A percentile compares a stretch with the other conserved stretches of the same genome.
phyloP scores from a whole-genome alignment of 2,888 invertebrate species.

The Euzetes globulus region DNA sequence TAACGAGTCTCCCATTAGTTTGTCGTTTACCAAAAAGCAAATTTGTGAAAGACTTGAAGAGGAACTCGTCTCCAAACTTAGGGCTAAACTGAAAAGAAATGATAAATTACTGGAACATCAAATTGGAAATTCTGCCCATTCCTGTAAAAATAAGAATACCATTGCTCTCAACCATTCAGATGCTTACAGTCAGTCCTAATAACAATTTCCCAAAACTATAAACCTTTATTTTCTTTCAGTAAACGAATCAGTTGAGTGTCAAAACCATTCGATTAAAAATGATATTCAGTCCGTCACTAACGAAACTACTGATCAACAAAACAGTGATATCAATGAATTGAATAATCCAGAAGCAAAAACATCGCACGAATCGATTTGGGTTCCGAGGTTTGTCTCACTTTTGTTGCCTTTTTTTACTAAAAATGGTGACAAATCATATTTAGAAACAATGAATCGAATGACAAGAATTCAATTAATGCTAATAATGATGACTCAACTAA shows the following conservation, averaged over 20 bases:
- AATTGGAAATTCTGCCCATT: not conserved
- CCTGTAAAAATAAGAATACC: not conserved
- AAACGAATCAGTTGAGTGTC: not conserved
- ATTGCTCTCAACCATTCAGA: not conserved
- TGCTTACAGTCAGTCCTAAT: not conserved
- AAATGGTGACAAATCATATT: not conserved
- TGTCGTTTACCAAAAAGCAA: slow-evolving; percentile 56
- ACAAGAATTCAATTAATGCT: not conserved
- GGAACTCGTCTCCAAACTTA: slow-evolving; percentile 51
- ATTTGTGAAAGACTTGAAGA: slow-evolving; percentile 62
- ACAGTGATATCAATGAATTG: not conserved
- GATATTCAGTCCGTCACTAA: not conserved
- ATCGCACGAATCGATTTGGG: slow-evolving; percentile 9
- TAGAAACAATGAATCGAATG: not conserved
- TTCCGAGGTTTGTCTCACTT: not conserved
- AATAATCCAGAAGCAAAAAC: not conserved
- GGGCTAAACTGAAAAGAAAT: slow-evolving; percentile 13
- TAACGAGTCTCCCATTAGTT: slow-evolving; percentile 46
- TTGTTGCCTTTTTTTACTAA: not conserved
- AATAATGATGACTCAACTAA: not conserved
- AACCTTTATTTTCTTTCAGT: not conserved
- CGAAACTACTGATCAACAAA: not conserved
- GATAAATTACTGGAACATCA: slow-evolving; percentile 1
- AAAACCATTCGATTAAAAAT: not conserved
- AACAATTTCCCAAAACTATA: not conserved